Conservation (phyloP, 2,888 invertebrate species). For the Drosophila eohydei region DNA sequence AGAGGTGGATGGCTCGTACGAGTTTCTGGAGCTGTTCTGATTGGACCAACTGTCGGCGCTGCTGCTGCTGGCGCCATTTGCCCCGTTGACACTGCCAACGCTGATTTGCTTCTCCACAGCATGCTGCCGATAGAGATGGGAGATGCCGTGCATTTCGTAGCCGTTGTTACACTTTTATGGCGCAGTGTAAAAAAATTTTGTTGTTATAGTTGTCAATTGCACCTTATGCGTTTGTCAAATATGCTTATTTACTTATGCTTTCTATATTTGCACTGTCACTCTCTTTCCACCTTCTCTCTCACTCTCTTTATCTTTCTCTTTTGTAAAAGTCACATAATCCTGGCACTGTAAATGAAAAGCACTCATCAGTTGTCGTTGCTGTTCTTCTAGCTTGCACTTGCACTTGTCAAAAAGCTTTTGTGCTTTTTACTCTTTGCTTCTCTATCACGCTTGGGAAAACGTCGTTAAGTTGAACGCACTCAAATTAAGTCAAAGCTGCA, state of each 20-base stretch:
- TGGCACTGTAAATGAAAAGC: conserved; percentile 68
- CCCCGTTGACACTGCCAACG: conserved; percentile 26
- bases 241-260: conserved; percentile 14
- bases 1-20: conserved; percentile 65
- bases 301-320: conserved; percentile 7
- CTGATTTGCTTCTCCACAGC: conserved; percentile 85
- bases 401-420: conserved; percentile 63
- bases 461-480: conserved; percentile 83
- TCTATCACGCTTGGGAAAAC: conserved; percentile 49
- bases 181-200: conserved; percentile 55
- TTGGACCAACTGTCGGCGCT: conserved; percentile 62
- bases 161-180: conserved; percentile 61
- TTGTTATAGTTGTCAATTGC: conserved; percentile 17
- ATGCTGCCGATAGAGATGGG: conserved; percentile 85
- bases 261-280: conserved; percentile 38
- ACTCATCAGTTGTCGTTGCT: conserved; percentile 35
- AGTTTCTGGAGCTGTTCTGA: conserved; percentile 56
- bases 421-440: conserved; percentile 39
- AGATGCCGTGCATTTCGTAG: conserved; percentile 84
- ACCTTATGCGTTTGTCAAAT: conserved; percentile 49
- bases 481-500: conserved; percentile 85
- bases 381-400: conserved; percentile 51
- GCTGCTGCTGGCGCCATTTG: conserved; percentile 33
- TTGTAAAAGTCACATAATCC: conserved; percentile 76
- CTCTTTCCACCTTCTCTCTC: conserved; percentile 25